These are phyloP conservation scores for Acromyrmex echinatior DNA, from an alignment of 1,140 invertebrate genomes.

Conservation along the genomic window DNA sequence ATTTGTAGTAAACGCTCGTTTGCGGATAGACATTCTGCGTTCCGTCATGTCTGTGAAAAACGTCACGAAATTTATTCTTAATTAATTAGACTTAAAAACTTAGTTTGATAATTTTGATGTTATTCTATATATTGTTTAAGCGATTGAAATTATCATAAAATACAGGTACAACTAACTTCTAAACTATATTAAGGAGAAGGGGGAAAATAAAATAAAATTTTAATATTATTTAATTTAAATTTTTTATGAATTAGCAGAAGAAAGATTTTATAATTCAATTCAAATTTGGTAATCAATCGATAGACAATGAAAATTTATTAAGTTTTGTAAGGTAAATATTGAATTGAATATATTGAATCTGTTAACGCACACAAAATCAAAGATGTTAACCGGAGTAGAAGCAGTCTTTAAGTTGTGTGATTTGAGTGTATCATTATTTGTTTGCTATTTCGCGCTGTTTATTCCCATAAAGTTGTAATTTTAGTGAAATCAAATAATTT, in stretches of 20 bases:
- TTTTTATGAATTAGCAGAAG: too few relatives aligned
- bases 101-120: neutral
- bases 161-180: too few relatives aligned
- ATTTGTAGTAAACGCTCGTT: constrained; percentile 18
- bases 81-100: neutral
- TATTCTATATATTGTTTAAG: too few relatives aligned
- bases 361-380: neutral
- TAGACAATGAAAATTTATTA: neutral
- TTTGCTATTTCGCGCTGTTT: neutral
- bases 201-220: too few relatives aligned
- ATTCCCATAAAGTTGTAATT: neutral
- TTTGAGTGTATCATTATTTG: neutral
- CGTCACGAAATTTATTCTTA: neutral
- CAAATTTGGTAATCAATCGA: too few relatives aligned
- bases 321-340: neutral
- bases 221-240: too few relatives aligned
- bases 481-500: neutral
- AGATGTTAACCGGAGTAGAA: neutral
- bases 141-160: too few relatives aligned
- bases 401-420: neutral
- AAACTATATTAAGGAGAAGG: too few relatives aligned
- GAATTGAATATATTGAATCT: neutral
- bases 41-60: neutral
- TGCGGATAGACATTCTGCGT: neutral
- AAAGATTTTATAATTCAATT: too few relatives aligned